Percentiles rank a stretch among this genome's conserved stretches.
phyloP scores from a whole-genome alignment of 2,113 vertebrate species.

The Seriola quinqueradiata region DNA sequence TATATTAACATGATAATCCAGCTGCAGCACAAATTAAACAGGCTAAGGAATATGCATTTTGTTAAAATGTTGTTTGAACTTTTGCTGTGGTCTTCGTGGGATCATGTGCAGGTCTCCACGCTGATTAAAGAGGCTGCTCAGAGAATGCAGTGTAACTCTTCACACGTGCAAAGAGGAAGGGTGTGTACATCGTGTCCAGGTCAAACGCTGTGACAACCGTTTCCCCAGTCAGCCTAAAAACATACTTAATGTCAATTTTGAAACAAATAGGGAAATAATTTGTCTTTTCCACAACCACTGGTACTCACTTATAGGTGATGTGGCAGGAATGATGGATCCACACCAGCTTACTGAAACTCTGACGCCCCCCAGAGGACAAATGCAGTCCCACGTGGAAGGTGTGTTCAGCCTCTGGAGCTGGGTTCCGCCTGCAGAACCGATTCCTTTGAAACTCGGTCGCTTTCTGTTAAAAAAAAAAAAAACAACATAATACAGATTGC shows the following conservation, averaged over 20 bases:
- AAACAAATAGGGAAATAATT: not conserved
- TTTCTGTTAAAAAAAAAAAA: slow-evolving; percentile 83
- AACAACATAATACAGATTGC: not conserved
- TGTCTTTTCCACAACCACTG: not conserved
- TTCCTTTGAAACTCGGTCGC: slow-evolving; percentile 91
- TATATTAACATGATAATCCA: slow-evolving; percentile 61
- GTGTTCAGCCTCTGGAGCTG: slow-evolving; percentile 91
- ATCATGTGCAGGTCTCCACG: slow-evolving; percentile 32
- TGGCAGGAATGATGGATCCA: slow-evolving; percentile 99
- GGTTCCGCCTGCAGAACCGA: slow-evolving; percentile 92
- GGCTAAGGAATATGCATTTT: slow-evolving; percentile 30
- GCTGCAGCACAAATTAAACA: slow-evolving; percentile 67
- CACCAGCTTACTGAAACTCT: slow-evolving; percentile 93
- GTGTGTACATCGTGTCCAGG: slow-evolving; percentile 96
- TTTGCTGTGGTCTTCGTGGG: slow-evolving; percentile 42
- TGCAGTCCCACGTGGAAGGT: slow-evolving; percentile 95
- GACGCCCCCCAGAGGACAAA: slow-evolving; percentile 92
- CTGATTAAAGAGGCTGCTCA: slow-evolving; percentile 91
- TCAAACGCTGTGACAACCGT: slow-evolving; percentile 94
- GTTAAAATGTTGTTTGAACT: slow-evolving; percentile 17
- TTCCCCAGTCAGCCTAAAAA: slow-evolving; percentile 92
- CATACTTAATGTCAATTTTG: not conserved
- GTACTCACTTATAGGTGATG: slow-evolving; percentile 91
- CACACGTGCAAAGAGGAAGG: slow-evolving; percentile 95
- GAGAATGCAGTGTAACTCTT: slow-evolving; percentile 97